Percentiles rank a stretch among this genome's conserved stretches.
phyloP scores from a whole-genome alignment of 2,797 vertebrate species.

The Agapornis canus region DNA sequence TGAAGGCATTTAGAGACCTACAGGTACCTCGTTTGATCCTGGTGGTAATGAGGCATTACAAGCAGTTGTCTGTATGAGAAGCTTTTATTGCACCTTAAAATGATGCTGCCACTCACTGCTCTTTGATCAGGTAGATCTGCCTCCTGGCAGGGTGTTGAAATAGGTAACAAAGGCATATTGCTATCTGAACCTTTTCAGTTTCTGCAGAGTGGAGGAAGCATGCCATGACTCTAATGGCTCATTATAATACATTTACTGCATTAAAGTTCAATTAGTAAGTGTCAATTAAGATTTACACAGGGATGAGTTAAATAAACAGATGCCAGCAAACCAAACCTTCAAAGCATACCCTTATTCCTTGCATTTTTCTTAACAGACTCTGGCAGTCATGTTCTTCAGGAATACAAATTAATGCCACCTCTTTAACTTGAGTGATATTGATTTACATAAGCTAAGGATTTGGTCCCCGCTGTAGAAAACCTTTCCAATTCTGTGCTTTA shows the following conservation, averaged over 20 bases:
- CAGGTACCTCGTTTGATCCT: background rate
- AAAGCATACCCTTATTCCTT: background rate
- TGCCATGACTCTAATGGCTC: background rate
- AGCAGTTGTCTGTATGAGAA: background rate
- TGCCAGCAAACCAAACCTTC: background rate
- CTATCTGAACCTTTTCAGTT: background rate
- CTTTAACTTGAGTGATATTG: background rate
- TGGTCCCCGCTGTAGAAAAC: background rate
- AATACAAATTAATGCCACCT: background rate
- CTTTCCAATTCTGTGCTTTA: background rate
- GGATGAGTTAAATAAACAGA: background rate
- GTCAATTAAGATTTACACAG: background rate
- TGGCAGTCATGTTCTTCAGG: background rate
- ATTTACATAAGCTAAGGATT: background rate
- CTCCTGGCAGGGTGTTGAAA: background rate
- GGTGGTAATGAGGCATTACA: background rate
- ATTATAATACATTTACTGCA: background rate
- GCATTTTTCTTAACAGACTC: background rate
- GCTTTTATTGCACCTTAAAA: background rate
- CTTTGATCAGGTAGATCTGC: constrained; percentile 14
- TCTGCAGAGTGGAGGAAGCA: background rate
- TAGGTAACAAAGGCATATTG: background rate
- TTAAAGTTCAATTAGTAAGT: constrained; percentile 8
- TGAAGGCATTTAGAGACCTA: background rate
- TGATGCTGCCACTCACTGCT: background rate